These are phyloP conservation scores for Cerceris rybyensis DNA, from an alignment of 2,888 invertebrate species.

Conservation along the genomic window DNA sequence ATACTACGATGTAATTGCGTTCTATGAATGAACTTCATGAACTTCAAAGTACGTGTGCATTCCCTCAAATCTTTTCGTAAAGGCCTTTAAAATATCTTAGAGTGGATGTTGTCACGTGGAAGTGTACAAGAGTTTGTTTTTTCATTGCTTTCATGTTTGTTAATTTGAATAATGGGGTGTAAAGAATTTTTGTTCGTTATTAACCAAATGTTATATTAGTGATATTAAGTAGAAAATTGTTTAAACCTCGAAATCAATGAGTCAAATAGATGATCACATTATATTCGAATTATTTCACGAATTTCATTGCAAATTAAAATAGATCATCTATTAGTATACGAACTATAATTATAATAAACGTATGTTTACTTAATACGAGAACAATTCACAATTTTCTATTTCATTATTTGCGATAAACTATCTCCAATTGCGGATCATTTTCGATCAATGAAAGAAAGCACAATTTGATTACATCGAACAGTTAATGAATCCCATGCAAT, in stretches of 20 bases:
- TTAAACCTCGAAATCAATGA: neutral
- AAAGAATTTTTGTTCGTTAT: neutral
- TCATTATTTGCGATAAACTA: too few species aligned
- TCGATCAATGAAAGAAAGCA: too few species aligned
- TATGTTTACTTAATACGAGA: too few species aligned
- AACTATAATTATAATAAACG: too few species aligned
- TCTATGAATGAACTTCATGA: neutral
- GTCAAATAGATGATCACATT: too few species aligned
- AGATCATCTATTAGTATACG: too few species aligned
- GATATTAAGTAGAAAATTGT: neutral
- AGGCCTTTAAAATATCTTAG: conserved; percentile 15
- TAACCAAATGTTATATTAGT: neutral
- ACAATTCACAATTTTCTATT: too few species aligned
- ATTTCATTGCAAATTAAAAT: too few species aligned
- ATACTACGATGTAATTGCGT: neutral
- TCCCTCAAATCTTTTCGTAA: conserved; percentile 26
- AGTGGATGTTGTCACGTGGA: conserved; percentile 17
- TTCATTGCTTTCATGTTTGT: neutral
- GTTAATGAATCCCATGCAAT: neutral
- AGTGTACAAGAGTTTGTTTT: conserved; percentile 7
- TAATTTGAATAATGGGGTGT: neutral
- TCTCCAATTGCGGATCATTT: too few species aligned
- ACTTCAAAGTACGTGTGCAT: conserved; percentile 3
- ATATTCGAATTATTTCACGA: too few species aligned
- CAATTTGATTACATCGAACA: neutral